Evolutionary conservation across 2,888 invertebrate genomes (phyloP).

Genomic region (Ichneumoninae sp.): DNA sequence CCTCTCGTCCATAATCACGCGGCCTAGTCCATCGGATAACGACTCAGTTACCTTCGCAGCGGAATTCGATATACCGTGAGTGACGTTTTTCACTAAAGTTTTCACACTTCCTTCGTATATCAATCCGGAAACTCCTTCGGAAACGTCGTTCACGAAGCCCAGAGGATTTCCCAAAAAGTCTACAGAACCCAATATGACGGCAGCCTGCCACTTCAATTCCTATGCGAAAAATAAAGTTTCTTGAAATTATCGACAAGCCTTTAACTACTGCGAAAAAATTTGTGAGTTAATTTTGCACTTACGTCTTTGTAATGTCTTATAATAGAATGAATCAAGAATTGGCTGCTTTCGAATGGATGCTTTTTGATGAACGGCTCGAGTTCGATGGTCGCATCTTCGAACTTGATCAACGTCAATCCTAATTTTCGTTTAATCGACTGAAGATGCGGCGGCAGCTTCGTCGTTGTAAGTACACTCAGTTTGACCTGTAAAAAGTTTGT

Average conservation of each 20-base stretch:
- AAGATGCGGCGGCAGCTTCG: slow-evolving; percentile 92
- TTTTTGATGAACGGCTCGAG: slow-evolving; percentile 94
- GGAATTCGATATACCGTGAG: slow-evolving; percentile 98
- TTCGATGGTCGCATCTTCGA: slow-evolving; percentile 98
- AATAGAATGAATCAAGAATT: slow-evolving; percentile 92
- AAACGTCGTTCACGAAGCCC: slow-evolving; percentile 97
- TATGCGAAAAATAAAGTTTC: slow-evolving; percentile 78
- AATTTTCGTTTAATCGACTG: slow-evolving; percentile 93
- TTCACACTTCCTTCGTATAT: slow-evolving; percentile 97
- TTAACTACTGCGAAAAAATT: neutral
- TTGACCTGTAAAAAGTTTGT: slow-evolving; percentile 87
- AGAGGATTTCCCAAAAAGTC: slow-evolving; percentile 99
- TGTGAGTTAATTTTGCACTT: slow-evolving; percentile 72
- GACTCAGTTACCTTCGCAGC: slow-evolving; percentile 98
- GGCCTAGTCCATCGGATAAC: slow-evolving; percentile 95
- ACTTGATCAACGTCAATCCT: slow-evolving; percentile 95
- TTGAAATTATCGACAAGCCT: neutral
- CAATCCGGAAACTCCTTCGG: slow-evolving; percentile 96
- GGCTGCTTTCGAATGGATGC: slow-evolving; percentile 96
- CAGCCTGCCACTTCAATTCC: slow-evolving; percentile 97
- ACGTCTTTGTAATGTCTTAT: slow-evolving; percentile 94
- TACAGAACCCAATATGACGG: slow-evolving; percentile 97
- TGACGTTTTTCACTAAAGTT: slow-evolving; percentile 96
- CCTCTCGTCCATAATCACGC: slow-evolving; percentile 94
- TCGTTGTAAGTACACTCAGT: slow-evolving; percentile 95